Evolutionary conservation across 2,113 vertebrate genomes (phyloP).

Genomic region (Dolichotis patagonum): DNA sequence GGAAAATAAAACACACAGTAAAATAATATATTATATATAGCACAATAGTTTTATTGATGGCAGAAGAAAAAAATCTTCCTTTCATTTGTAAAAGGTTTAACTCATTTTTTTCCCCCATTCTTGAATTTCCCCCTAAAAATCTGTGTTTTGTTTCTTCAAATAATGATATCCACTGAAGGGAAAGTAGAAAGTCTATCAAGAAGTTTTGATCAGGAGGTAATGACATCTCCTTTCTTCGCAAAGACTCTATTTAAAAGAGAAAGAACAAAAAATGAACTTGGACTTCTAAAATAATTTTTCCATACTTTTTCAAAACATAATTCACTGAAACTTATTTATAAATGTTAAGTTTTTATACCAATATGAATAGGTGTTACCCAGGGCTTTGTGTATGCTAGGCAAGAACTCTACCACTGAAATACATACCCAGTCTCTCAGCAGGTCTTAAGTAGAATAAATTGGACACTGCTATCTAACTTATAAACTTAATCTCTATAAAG

Average conservation of each 20-base stretch:
- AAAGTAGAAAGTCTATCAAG: slow-evolving; percentile 70
- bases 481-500: slow-evolving; percentile 44
- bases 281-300: background rate
- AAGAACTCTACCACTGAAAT: background rate
- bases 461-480: background rate
- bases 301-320: slow-evolving; percentile 19
- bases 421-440: background rate
- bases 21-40: slow-evolving; percentile 81
- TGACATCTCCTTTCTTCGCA: slow-evolving; percentile 63
- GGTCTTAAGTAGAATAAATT: slow-evolving; percentile 12
- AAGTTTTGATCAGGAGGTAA: slow-evolving; percentile 73
- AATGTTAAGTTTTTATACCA: background rate
- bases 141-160: slow-evolving; percentile 65
- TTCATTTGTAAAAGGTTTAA: slow-evolving; percentile 85
- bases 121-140: slow-evolving; percentile 67
- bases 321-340: background rate
- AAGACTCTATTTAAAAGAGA: slow-evolving; percentile 65
- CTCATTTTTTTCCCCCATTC: slow-evolving; percentile 80
- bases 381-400: background rate
- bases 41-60: slow-evolving; percentile 79
- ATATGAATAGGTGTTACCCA: background rate
- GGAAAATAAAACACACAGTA: slow-evolving; percentile 80
- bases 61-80: slow-evolving; percentile 69
- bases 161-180: slow-evolving; percentile 68
- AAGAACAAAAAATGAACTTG: slow-evolving; percentile 53